Evolutionary conservation across 2,888 invertebrate species (phyloP), one percentile per base, ranked within the genome.

Genomic region (Trichogramma dendrolimi): DNA sequence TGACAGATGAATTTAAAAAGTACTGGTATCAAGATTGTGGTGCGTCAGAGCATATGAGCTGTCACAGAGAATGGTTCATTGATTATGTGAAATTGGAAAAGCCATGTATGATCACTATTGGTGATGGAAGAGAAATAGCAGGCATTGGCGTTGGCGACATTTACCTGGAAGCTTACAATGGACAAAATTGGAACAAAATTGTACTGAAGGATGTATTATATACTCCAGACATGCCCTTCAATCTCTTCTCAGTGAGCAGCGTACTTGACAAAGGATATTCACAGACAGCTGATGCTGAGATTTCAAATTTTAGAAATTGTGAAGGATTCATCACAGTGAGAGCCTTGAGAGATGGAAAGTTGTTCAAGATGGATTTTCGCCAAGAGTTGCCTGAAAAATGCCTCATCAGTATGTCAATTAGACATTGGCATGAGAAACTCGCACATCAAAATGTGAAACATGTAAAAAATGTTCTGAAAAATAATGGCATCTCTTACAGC

Each of bases 11-110:
- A 14, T 61, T 58, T 43, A 52, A 49, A 10, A 55, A 59, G n/a
- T 57, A 55, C 1, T 67, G 70, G 71, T 70, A 68, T 63, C 69
- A 72, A 64, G 69, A 72, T 60, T 68, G 71, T 63, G 69, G 67
- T 56, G 71, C 71, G 27, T 71, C 69, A 49, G 72, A 71, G 53
- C 70, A 71, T 57, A 69, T 73, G 71, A 71, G 69, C 7, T 68
- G 58, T 5, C 66, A 62, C 59, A 60, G 58, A 56, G 67, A 71
- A 6, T 72, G 54, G 72, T 55, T 73, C 54, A 67, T 55, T n/a
- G 64, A 71, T 54, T 67, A 57, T 52, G 55, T 48, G 49, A 57
- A 63, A 63, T 56, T 67, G 11, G 62, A 67, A 60, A 42, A 67
- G n/a, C 67, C 66, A 5, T 46, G 11, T 5, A 11, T 11, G 3